Percentiles rank a stretch among this genome's conserved stretches.
phyloP scores from a whole-genome alignment of 2,797 vertebrate genomes.

The Morus bassanus region DNA sequence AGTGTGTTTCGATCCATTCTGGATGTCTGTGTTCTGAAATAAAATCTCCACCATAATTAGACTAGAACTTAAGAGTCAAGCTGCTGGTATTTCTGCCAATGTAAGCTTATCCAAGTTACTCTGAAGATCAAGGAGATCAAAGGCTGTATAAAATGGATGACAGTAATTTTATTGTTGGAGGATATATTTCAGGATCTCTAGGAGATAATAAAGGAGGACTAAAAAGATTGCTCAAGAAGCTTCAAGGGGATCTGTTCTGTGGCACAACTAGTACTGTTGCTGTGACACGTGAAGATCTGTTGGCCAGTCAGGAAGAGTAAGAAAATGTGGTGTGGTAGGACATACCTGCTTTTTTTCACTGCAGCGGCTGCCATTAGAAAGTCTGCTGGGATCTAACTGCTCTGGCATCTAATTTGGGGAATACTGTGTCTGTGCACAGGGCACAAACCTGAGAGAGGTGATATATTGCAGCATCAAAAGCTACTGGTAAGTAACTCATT shows the following conservation, averaged over 20 bases:
- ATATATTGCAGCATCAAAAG: background rate
- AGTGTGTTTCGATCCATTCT: background rate
- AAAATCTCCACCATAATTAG: background rate
- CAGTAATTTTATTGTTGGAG: background rate
- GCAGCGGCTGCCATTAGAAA: slow-evolving; percentile 3
- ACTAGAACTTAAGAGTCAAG: background rate
- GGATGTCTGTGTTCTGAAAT: background rate
- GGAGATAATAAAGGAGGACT: background rate
- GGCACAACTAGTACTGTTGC: background rate
- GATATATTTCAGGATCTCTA: background rate
- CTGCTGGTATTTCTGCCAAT: background rate
- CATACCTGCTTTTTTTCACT: background rate
- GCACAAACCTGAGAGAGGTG: background rate
- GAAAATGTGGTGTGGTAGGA: background rate
- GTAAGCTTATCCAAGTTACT: background rate
- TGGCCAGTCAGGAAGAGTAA: background rate
- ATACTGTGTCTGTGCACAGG: background rate
- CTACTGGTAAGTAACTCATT: slow-evolving; percentile 14
- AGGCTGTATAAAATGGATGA: background rate
- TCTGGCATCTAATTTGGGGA: background rate
- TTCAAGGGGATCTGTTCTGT: background rate
- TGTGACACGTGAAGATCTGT: background rate
- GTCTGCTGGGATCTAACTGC: background rate
- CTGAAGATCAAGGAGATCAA: background rate
- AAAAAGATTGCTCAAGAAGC: background rate